phyloP scores from a whole-genome alignment of 2,797 vertebrate species.

The Hylomyscus alleni region DNA sequence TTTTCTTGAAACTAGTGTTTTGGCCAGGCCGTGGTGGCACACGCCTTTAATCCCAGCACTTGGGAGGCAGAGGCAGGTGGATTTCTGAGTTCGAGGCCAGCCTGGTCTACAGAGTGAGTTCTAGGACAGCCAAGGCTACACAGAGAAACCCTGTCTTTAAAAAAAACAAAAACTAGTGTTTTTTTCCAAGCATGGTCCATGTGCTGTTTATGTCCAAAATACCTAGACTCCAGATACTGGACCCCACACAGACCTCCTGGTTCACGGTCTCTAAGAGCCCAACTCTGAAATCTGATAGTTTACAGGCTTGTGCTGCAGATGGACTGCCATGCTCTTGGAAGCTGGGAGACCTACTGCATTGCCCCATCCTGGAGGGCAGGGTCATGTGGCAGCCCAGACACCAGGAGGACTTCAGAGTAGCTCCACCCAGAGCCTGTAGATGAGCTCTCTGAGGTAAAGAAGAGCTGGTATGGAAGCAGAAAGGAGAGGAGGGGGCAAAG shows the following conservation, averaged over 20 bases:
- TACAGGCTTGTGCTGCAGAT: neutral
- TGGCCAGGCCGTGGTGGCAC: too few species aligned
- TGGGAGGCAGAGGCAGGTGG: too few species aligned
- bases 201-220: neutral
- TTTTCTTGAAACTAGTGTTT: conserved; percentile 29
- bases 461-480: neutral
- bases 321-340: neutral
- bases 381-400: neutral
- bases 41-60: too few species aligned
- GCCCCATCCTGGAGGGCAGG: neutral
- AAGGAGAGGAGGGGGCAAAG: neutral
- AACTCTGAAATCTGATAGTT: conserved; percentile 2
- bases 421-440: neutral
- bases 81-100: too few species aligned
- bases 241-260: neutral
- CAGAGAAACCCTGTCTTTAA: too few species aligned
- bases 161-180: too few species aligned
- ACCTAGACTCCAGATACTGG: neutral
- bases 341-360: neutral
- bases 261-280: neutral
- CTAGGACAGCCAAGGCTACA: too few species aligned
- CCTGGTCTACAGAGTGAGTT: too few species aligned
- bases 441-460: neutral
- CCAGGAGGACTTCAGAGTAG: neutral
- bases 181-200: neutral